Conservation (phyloP, 2,797 vertebrate species). For the Coluber constrictor region DNA sequence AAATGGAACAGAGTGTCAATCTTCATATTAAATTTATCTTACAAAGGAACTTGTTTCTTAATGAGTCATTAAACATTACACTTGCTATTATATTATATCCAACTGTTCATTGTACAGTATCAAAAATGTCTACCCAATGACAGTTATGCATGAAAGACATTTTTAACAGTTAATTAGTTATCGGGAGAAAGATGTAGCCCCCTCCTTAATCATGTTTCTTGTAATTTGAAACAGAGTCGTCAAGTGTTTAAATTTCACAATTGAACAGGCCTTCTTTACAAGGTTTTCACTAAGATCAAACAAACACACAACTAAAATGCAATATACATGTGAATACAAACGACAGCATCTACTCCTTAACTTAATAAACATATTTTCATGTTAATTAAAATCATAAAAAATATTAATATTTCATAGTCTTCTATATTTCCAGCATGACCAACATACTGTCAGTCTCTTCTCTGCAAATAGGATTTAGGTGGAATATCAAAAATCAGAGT, state of each 20-base stretch:
- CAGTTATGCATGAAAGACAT: slow-evolving; percentile 10
- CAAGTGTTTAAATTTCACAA: not conserved
- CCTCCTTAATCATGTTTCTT: not conserved
- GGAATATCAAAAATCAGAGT: not conserved
- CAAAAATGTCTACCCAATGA: not conserved
- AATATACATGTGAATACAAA: not conserved
- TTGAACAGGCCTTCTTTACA: not conserved
- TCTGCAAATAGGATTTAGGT: not conserved
- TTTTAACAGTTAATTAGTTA: slow-evolving; percentile 1
- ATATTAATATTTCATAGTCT: not conserved
- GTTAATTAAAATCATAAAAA: not conserved
- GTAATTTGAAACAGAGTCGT: not conserved
- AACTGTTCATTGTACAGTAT: not conserved
- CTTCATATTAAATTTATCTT: not conserved
- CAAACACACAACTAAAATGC: not conserved
- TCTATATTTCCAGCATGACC: not conserved
- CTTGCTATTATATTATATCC: not conserved
- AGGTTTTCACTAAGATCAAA: not conserved
- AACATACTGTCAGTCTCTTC: not conserved
- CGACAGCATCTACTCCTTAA: not conserved
- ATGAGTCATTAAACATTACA: slow-evolving; percentile 14
- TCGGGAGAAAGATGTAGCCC: slow-evolving; percentile 1
- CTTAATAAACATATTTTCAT: not conserved
- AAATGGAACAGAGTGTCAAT: not conserved
- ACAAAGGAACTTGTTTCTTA: not conserved